These are phyloP conservation scores for Tetranychus urticae DNA, from an alignment of 1,140 invertebrate species.

Conservation along the genomic window DNA sequence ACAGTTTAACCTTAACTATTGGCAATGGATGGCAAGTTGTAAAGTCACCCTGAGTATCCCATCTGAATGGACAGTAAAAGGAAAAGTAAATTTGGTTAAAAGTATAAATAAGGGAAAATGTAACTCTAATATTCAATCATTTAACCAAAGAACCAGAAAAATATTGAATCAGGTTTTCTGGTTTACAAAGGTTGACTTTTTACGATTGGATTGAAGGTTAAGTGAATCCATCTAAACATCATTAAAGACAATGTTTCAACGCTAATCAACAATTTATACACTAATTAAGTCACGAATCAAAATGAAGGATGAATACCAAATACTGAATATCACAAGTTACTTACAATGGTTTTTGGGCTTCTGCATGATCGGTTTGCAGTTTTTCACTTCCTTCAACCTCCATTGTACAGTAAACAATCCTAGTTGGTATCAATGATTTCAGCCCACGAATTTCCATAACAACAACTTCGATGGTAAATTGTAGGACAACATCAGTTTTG, in stretches of 20 bases:
- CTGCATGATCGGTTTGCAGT: constrained; percentile 93
- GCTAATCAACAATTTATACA: too few relatives aligned
- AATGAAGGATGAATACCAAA: too few relatives aligned
- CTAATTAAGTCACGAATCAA: too few relatives aligned
- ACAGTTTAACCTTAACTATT: constrained; percentile 81
- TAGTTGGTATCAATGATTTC: constrained; percentile 80
- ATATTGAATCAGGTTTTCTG: too few relatives aligned
- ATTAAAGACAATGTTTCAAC: background rate
- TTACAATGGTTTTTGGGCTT: constrained; percentile 92
- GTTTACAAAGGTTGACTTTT: background rate
- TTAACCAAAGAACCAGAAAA: too few relatives aligned
- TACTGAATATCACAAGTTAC: constrained; percentile 14
- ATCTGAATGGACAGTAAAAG: constrained; percentile 29
- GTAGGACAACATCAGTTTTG: constrained; percentile 88
- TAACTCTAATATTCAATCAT: too few relatives aligned
- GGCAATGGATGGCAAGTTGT: constrained; percentile 89
- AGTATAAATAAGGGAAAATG: too few relatives aligned
- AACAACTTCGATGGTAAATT: constrained; percentile 83
- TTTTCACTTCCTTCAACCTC: constrained; percentile 91
- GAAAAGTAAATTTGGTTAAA: background rate
- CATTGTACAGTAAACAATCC: constrained; percentile 99
- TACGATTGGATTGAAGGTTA: background rate
- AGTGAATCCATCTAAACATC: background rate
- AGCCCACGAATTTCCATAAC: constrained; percentile 97
- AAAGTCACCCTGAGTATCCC: constrained; percentile 95